phyloP scores from a whole-genome alignment of 1,140 invertebrate genomes.

The Drepana arcuata region DNA sequence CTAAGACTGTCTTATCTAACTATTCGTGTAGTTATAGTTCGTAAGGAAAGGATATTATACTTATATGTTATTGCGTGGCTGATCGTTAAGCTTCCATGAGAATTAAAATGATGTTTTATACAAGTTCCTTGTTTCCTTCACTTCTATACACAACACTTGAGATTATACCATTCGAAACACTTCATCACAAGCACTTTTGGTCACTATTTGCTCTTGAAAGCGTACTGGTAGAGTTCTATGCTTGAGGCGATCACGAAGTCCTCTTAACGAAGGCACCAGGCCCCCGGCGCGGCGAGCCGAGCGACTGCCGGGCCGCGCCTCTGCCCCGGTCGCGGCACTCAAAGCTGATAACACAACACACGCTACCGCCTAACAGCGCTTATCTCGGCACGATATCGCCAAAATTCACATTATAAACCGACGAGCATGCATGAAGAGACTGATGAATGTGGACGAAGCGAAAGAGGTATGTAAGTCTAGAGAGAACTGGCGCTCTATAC shows the following conservation, averaged over 20 bases:
- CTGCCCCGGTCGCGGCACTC: neutral
- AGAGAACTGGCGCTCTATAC: no score
- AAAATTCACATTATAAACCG: no score
- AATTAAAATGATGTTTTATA: conserved; percentile 40
- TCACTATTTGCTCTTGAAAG: neutral
- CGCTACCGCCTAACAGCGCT: neutral
- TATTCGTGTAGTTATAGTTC: conserved; percentile 45
- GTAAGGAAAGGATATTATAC: no score
- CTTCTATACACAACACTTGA: conserved; percentile 11
- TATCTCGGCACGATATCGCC: no score
- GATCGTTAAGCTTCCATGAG: conserved; percentile 42
- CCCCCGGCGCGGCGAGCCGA: conserved; percentile 6
- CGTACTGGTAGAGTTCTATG: neutral
- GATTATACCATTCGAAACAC: conserved; percentile 19
- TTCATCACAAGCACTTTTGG: conserved; percentile 1
- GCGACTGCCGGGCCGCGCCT: conserved; percentile 15
- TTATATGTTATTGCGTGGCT: conserved; percentile 39
- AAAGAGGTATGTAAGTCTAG: no score
- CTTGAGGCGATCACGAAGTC: neutral
- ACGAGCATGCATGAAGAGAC: no score
- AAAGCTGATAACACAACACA: conserved; percentile 1
- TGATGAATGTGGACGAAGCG: no score
- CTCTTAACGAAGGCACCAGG: neutral
- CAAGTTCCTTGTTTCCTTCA: conserved; percentile 27
- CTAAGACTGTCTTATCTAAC: conserved; percentile 65